Percentiles rank a stretch among this genome's conserved stretches.
Evolutionary conservation across 2,888 invertebrate genomes (phyloP).

Genomic region (Stenotaenia linearis): DNA sequence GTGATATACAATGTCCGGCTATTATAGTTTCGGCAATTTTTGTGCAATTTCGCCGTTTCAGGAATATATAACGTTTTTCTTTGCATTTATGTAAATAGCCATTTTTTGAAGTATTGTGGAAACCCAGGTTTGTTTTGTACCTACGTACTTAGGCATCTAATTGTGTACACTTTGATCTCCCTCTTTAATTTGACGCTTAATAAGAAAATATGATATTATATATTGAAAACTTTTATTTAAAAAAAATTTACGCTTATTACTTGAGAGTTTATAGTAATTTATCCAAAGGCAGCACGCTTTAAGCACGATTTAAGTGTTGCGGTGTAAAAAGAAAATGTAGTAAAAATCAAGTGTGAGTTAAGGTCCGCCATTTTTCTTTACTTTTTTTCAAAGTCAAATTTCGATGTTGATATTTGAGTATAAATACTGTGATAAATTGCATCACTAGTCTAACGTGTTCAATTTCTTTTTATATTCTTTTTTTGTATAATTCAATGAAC

Average conservation of each 20-base stretch:
- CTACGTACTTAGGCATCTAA: neutral
- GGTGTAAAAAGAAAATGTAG: too few relatives aligned
- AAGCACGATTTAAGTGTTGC: neutral
- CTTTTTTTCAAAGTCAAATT: too few relatives aligned
- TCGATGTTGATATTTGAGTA: neutral
- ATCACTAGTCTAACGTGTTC: neutral
- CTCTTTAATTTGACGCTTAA: neutral
- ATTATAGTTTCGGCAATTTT: neutral
- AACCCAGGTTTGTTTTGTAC: neutral
- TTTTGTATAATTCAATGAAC: neutral
- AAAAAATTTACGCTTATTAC: neutral
- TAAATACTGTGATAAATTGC: neutral
- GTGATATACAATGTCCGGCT: slow-evolving; percentile 27
- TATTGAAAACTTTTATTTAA: neutral
- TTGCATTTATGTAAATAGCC: neutral
- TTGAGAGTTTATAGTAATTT: neutral
- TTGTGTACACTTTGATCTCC: neutral
- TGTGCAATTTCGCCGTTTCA: neutral
- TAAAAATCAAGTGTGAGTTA: neutral
- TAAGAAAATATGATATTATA: neutral
- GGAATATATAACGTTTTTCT: neutral
- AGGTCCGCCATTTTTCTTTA: neutral
- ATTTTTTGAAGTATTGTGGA: neutral
- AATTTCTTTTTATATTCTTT: neutral
- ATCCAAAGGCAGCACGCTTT: neutral